Percentiles rank a stretch among this genome's conserved stretches.
Conservation (phyloP, 2,888 invertebrate genomes). For the Griposia aprilina region DNA sequence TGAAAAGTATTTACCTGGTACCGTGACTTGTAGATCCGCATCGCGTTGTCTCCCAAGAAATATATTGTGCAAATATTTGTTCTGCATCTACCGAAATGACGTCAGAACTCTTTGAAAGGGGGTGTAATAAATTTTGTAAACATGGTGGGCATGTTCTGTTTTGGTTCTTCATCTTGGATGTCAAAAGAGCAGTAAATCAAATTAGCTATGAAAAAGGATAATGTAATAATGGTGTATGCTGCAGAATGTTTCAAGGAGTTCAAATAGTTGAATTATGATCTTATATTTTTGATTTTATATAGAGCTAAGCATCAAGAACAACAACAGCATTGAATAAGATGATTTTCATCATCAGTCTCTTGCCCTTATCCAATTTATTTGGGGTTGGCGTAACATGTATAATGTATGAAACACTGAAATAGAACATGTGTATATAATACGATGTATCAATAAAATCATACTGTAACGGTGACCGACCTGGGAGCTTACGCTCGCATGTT, state of each 20-base stretch:
- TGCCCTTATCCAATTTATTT: background rate
- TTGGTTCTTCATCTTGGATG: constrained; percentile 15
- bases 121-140: constrained; percentile 39
- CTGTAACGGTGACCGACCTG: constrained; percentile 4
- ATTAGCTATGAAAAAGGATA: background rate
- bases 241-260: background rate
- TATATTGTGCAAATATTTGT: constrained; percentile 61
- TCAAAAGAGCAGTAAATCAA: constrained; percentile 17
- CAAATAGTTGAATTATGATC: background rate
- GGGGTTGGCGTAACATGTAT: background rate
- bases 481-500: constrained; percentile 4
- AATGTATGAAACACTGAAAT: background rate
- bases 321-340: background rate
- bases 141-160: constrained; percentile 15
- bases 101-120: constrained; percentile 33
- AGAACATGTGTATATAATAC: background rate
- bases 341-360: background rate
- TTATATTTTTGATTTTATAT: background rate
- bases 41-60: constrained; percentile 49
- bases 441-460: constrained; percentile 13
- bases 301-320: background rate
- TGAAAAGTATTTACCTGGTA: constrained; percentile 45
- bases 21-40: constrained; percentile 27
- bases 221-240: background rate
- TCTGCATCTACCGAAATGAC: constrained; percentile 35